Evolutionary conservation across 2,797 vertebrate species (phyloP).

Genomic region (Garrulus glandarius): DNA sequence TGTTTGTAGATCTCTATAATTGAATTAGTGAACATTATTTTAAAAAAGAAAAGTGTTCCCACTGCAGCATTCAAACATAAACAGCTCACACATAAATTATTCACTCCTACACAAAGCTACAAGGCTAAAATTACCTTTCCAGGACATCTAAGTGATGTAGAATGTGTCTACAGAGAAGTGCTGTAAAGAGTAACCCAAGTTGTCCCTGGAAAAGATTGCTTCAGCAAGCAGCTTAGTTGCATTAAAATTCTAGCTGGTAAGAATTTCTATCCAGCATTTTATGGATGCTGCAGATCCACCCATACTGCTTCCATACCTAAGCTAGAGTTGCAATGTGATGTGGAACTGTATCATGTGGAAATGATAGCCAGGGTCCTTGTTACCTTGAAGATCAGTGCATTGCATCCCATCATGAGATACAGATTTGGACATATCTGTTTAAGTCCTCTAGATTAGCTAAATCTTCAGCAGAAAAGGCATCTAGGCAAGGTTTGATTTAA

Average conservation of each 20-base stretch:
- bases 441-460: not conserved
- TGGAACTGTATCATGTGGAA: not conserved
- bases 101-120: not conserved
- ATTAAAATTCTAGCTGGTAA: not conserved
- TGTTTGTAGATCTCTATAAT: constrained; percentile 12
- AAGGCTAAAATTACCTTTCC: not conserved
- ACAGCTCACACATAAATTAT: constrained; percentile 21
- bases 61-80: constrained; percentile 8
- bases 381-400: not conserved
- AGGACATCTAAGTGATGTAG: not conserved
- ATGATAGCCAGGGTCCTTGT: rapidly evolving
- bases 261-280: not conserved
- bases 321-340: not conserved
- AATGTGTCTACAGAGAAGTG: not conserved
- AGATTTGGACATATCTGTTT: not conserved
- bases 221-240: not conserved
- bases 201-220: not conserved
- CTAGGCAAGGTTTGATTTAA: not conserved
- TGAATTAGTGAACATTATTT: constrained; percentile 33
- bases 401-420: not conserved
- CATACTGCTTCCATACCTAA: not conserved
- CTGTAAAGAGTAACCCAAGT: not conserved
- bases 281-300: not conserved
- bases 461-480: not conserved
- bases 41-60: not conserved